Evolutionary conservation across 2,797 vertebrate genomes (phyloP).

Genomic region (Lycodopsis pacificus): DNA sequence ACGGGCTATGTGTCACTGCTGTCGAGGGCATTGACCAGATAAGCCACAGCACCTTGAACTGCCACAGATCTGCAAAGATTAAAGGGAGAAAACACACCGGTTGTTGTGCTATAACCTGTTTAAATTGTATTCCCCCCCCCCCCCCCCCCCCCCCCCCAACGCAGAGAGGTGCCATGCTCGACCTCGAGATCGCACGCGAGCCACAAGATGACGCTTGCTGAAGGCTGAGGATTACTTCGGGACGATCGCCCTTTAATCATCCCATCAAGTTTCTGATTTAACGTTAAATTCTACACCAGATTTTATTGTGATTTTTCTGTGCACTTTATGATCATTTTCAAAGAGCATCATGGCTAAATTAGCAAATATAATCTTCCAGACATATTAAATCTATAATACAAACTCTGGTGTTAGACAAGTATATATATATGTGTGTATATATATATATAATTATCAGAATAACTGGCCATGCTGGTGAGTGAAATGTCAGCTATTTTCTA

Average conservation of each 20-base stretch:
- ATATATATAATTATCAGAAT: conserved; percentile 20
- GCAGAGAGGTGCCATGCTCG: conserved; percentile 49
- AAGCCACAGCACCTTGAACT: conserved; percentile 72
- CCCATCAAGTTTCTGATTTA: conserved; percentile 11
- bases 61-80: conserved; percentile 64
- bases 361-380: background rate
- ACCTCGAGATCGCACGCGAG: conserved; percentile 51
- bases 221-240: conserved; percentile 1
- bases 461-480: conserved; percentile 35
- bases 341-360: background rate
- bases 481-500: conserved; percentile 64
- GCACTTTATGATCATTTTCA: background rate
- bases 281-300: background rate
- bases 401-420: background rate
- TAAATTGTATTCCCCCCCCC: conserved; percentile 23
- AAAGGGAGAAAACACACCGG: conserved; percentile 41
- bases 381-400: background rate
- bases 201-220: background rate
- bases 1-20: conserved; percentile 57
- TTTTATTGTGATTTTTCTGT: background rate
- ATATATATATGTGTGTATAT: conserved; percentile 21
- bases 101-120: conserved; percentile 56
- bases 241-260: conserved; percentile 8
- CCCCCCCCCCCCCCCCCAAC: conserved; percentile 8
- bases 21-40: conserved; percentile 80